Percentiles rank a stretch among this genome's conserved stretches.
Conservation (phyloP, 1,140 invertebrate genomes). For the Samia ricini region DNA sequence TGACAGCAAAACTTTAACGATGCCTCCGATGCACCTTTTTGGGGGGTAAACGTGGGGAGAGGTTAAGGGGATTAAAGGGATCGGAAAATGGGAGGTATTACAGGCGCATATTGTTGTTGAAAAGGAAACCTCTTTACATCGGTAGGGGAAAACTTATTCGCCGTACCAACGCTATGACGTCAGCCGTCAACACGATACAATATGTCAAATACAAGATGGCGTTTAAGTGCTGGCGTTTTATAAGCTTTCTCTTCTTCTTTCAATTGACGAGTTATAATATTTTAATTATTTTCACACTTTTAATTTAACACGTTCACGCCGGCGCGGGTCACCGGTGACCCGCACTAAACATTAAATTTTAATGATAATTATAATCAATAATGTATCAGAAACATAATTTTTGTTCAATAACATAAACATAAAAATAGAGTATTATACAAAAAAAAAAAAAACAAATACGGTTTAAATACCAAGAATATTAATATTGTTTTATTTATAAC, state of each 20-base stretch:
- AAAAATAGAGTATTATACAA: background rate
- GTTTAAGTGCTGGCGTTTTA: too few relatives aligned
- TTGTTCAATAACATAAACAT: background rate
- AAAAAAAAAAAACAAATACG: background rate
- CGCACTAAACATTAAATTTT: too few relatives aligned
- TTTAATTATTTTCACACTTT: background rate
- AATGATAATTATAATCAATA: background rate
- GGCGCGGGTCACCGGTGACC: too few relatives aligned
- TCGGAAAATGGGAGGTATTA: background rate
- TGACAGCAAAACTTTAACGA: slow-evolving; percentile 49
- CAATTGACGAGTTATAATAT: background rate
- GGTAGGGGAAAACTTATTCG: too few relatives aligned
- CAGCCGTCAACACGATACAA: too few relatives aligned
- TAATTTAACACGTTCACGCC: too few relatives aligned
- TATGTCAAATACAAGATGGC: too few relatives aligned
- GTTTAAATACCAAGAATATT: too few relatives aligned
- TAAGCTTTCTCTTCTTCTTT: too few relatives aligned
- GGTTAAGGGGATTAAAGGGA: background rate
- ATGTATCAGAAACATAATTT: background rate
- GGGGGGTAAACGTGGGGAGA: slow-evolving; percentile 2
- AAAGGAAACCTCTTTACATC: too few relatives aligned
- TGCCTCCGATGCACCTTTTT: slow-evolving; percentile 18
- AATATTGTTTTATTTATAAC: background rate
- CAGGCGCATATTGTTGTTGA: too few relatives aligned
- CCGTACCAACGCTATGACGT: too few relatives aligned